These are phyloP conservation scores for Mamestra brassicae DNA, from an alignment of 2,888 invertebrate species.

Conservation along the genomic window DNA sequence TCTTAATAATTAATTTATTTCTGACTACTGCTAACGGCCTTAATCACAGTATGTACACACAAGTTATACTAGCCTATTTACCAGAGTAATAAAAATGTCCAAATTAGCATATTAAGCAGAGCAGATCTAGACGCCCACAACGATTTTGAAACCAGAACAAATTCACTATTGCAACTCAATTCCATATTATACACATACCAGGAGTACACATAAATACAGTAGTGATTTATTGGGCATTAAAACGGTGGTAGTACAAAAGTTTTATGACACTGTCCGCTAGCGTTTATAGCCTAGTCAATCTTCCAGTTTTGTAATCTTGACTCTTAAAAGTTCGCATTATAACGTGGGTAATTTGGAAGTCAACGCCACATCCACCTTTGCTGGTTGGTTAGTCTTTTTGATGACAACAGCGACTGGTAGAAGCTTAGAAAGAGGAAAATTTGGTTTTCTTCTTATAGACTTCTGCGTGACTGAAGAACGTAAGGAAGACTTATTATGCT, in stretches of 20 bases:
- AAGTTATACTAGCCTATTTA: slow-evolving; percentile 31
- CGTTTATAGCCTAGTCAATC: slow-evolving; percentile 9
- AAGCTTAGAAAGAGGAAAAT: too few species aligned
- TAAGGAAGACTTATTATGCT: too few species aligned
- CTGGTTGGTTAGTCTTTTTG: too few species aligned
- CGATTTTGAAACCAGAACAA: slow-evolving; percentile 25
- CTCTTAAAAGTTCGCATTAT: background rate
- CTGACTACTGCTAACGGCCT: background rate
- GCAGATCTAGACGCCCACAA: slow-evolving; percentile 36
- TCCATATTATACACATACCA: background rate
- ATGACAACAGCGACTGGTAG: too few species aligned
- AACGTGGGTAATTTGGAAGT: background rate
- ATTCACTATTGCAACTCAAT: slow-evolving; percentile 10
- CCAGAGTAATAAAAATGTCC: slow-evolving; percentile 28
- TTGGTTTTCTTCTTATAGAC: too few species aligned
- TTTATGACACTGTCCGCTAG: background rate
- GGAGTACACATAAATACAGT: background rate
- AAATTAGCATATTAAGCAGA: slow-evolving; percentile 47
- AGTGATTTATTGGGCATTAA: slow-evolving; percentile 4
- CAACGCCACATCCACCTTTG: background rate
- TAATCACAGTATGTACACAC: slow-evolving; percentile 28
- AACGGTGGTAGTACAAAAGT: background rate
- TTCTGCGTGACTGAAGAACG: too few species aligned
- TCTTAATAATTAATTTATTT: background rate
- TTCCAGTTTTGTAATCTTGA: too few species aligned